Evolutionary conservation across 1,140 invertebrate genomes (phyloP).

Genomic region (Hylaeus volcanicus): DNA sequence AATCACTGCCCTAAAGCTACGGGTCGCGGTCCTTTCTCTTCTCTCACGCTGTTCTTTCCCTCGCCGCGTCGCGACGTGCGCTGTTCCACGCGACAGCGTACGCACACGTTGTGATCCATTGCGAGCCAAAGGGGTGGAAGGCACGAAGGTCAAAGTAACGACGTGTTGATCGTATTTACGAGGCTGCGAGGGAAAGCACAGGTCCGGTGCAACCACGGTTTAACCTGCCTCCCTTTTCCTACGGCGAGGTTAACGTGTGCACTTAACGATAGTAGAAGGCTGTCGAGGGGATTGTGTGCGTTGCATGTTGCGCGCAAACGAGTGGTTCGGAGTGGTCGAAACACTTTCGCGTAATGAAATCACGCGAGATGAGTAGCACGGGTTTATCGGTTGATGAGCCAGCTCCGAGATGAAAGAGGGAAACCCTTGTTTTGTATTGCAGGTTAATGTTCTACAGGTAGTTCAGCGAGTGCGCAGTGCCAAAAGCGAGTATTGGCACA

Average conservation of each 20-base stretch:
- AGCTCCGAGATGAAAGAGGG: background rate
- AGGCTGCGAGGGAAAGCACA: background rate
- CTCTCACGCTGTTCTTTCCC: background rate
- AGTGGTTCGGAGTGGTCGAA: background rate
- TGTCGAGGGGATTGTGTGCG: constrained; percentile 24
- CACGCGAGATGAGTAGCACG: background rate
- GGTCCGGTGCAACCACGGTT: background rate
- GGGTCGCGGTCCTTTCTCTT: background rate
- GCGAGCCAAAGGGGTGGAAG: constrained; percentile 38
- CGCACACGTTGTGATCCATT: constrained; percentile 6
- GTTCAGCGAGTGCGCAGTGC: background rate
- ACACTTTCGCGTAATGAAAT: constrained; percentile 22
- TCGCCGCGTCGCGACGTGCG: background rate
- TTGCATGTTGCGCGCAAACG: background rate
- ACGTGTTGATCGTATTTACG: constrained; percentile 35
- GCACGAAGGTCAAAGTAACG: constrained; percentile 39
- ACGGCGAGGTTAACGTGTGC: background rate
- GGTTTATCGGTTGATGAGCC: constrained; percentile 20
- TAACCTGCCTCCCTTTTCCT: constrained; percentile 20
- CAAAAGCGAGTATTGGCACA: too few species aligned
- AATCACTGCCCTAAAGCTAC: background rate
- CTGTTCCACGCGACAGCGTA: background rate
- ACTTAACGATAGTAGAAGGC: constrained; percentile 9
- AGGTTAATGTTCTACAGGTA: constrained; percentile 32
- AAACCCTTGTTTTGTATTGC: background rate